Conservation (phyloP, 2,888 invertebrate genomes). For the Coenonympha glycerion region DNA sequence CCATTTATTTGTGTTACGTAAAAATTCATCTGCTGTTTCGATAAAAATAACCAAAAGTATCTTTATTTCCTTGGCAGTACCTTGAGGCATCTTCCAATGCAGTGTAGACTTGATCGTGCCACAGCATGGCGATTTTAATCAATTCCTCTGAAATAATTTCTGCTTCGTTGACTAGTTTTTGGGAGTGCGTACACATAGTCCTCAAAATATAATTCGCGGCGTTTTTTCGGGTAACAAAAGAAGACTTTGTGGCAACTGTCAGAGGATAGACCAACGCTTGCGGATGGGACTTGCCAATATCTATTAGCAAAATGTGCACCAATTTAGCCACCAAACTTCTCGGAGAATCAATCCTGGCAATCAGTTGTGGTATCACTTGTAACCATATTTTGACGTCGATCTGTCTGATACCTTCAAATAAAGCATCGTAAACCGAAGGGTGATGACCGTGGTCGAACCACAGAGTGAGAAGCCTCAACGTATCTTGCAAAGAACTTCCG, state of each 20-base stretch:
- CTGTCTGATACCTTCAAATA: slow-evolving; percentile 91
- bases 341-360: slow-evolving; percentile 97
- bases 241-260: slow-evolving; percentile 97
- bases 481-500: slow-evolving; percentile 96
- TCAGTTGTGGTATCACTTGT: slow-evolving; percentile 98
- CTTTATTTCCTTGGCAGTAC: too few relatives aligned
- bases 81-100: slow-evolving; percentile 95
- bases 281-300: slow-evolving; percentile 98
- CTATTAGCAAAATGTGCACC: slow-evolving; percentile 94
- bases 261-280: slow-evolving; percentile 98
- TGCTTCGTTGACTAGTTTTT: slow-evolving; percentile 93
- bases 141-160: slow-evolving; percentile 96
- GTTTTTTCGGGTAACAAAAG: slow-evolving; percentile 85
- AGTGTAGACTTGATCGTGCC: slow-evolving; percentile 92
- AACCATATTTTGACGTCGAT: slow-evolving; percentile 99
- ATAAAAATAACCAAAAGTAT: not conserved
- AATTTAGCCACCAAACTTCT: slow-evolving; percentile 90
- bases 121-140: slow-evolving; percentile 97
- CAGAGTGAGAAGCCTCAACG: slow-evolving; percentile 91
- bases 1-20: not conserved
- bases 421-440: slow-evolving; percentile 92
- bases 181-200: slow-evolving; percentile 95
- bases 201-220: slow-evolving; percentile 96
- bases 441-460: slow-evolving; percentile 99
- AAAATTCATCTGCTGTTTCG: not conserved